Conservation (phyloP, 2,888 invertebrate genomes). For the Alcis repandata region DNA sequence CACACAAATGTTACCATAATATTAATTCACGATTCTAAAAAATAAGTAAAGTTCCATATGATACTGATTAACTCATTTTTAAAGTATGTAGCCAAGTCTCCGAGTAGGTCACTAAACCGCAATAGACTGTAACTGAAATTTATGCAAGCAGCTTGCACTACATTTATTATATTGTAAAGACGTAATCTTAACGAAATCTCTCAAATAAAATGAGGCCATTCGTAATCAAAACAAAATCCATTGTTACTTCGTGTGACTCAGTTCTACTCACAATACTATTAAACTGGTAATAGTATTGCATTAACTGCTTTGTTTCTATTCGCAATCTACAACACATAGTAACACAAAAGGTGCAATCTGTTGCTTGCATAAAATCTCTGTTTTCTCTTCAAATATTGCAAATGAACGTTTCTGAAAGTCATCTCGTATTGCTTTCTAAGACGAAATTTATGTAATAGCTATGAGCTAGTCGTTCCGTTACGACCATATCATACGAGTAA, state of each 20-base stretch:
- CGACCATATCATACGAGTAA: constrained; percentile 36
- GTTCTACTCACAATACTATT: constrained; percentile 31
- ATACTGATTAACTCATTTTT: not conserved
- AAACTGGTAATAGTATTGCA: constrained; percentile 28
- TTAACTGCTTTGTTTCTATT: constrained; percentile 13
- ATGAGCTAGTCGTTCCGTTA: constrained; percentile 36
- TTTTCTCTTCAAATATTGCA: constrained; percentile 30
- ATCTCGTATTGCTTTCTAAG: constrained; percentile 40
- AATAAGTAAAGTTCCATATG: too few relatives aligned
- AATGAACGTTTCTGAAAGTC: constrained; percentile 31
- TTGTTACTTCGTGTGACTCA: constrained; percentile 35
- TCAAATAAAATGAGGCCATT: constrained; percentile 29
- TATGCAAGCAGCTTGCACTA: constrained; percentile 12
- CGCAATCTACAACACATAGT: constrained; percentile 5
- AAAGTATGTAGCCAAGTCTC: not conserved
- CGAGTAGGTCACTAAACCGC: not conserved
- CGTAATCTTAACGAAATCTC: constrained; percentile 14
- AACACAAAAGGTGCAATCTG: constrained; percentile 14
- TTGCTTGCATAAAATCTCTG: constrained; percentile 8
- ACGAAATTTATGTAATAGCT: constrained; percentile 39
- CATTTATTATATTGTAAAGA: constrained; percentile 13
- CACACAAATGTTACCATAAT: not conserved
- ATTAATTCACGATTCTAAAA: not conserved
- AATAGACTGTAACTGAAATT: constrained; percentile 2
- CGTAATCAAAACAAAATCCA: constrained; percentile 33